phyloP scores from a whole-genome alignment of 2,113 vertebrate species.

The Petroica traversi region DNA sequence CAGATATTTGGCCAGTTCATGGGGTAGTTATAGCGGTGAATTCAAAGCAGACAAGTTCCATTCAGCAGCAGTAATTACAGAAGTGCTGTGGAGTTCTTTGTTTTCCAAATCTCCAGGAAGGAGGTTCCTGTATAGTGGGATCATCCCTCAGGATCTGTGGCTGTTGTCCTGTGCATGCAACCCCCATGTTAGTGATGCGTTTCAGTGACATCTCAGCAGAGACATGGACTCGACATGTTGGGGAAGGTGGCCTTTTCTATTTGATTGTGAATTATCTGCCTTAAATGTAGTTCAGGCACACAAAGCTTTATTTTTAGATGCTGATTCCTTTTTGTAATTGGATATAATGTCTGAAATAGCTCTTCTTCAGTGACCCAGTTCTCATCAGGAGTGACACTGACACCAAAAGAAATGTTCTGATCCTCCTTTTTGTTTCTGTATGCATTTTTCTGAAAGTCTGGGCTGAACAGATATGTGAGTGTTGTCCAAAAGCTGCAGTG shows the following conservation, averaged over 20 bases:
- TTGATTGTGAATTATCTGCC: constrained; percentile 28
- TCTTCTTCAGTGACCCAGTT: constrained; percentile 28
- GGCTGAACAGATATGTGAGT: not conserved
- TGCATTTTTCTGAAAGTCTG: not conserved
- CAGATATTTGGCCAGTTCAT: accelerated
- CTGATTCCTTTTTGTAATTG: constrained; percentile 44
- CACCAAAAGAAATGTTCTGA: not conserved
- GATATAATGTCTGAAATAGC: constrained; percentile 16
- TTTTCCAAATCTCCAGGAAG: not conserved
- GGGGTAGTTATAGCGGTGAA: not conserved
- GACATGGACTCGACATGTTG: accelerated
- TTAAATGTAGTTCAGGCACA: constrained; percentile 24
- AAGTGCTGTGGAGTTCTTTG: not conserved
- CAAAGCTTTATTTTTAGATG: constrained; percentile 33
- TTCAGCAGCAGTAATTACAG: not conserved
- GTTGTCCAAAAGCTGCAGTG: not conserved
- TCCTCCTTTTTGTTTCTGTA: not conserved
- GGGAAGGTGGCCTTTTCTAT: not conserved
- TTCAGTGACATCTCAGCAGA: not conserved
- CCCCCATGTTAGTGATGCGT: not conserved
- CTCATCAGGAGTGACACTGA: not conserved
- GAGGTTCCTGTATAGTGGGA: not conserved
- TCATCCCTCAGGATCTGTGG: not conserved
- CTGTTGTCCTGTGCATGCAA: not conserved
- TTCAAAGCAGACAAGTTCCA: not conserved